Evolutionary conservation across 1,140 invertebrate genomes (phyloP).

Genomic region (Dreissena rostriformis): DNA sequence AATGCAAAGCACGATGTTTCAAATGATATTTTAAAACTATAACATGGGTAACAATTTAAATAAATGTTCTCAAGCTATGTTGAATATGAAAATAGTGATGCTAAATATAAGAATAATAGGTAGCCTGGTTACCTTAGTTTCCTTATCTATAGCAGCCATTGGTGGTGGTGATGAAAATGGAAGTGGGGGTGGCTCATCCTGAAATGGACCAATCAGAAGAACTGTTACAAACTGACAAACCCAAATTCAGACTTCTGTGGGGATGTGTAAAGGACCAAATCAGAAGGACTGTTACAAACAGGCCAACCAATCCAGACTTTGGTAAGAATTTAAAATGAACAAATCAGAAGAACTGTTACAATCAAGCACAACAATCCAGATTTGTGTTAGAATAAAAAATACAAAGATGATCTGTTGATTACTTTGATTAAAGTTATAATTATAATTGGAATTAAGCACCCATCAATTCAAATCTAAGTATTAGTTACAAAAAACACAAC

Average conservation of each 20-base stretch:
- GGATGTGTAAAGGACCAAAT: constrained; percentile 46
- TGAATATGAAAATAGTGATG: no score
- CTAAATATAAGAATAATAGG: no score
- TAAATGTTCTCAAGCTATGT: no score
- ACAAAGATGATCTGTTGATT: no score
- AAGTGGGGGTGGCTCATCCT: constrained; percentile 62
- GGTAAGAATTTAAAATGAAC: constrained; percentile 6
- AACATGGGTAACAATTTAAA: no score
- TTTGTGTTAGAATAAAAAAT: not conserved
- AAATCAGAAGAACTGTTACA: constrained; percentile 36
- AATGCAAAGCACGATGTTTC: no score
- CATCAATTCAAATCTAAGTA: no score
- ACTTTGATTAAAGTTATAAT: no score
- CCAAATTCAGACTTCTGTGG: not conserved
- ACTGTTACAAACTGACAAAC: constrained; percentile 4
- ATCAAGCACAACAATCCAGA: not conserved
- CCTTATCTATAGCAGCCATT: constrained; percentile 40
- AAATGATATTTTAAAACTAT: no score
- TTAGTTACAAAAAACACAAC: no score
- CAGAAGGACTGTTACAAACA: constrained; percentile 1
- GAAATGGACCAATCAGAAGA: constrained; percentile 47
- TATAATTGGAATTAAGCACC: no score
- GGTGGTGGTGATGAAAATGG: constrained; percentile 65
- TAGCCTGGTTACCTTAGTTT: constrained; percentile 38
- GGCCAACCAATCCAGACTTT: not conserved